Conservation (phyloP, 2,888 invertebrate species). For the Dryobotodes eremita region DNA sequence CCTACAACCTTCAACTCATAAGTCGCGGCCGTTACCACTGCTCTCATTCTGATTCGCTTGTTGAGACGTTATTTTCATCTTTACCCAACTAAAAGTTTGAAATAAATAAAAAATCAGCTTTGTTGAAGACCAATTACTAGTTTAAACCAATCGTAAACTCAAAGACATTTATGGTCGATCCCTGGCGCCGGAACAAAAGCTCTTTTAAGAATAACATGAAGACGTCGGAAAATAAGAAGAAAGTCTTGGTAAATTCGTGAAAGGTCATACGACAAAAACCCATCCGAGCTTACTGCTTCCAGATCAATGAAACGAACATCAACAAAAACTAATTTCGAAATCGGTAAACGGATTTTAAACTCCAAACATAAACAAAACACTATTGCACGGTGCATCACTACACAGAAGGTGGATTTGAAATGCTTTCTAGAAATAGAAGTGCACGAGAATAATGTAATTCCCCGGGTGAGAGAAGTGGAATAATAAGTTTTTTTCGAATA, state of each 20-base stretch:
- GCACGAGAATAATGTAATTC: constrained; percentile 86
- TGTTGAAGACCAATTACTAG: constrained; percentile 35
- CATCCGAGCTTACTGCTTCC: constrained; percentile 45
- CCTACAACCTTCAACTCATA: too few relatives aligned
- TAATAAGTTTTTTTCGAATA: constrained; percentile 88
- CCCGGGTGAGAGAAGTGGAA: constrained; percentile 85
- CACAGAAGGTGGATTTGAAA: constrained; percentile 62
- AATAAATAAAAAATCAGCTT: constrained; percentile 26
- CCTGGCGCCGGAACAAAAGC: constrained; percentile 42
- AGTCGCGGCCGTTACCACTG: too few relatives aligned
- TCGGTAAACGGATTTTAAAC: constrained; percentile 50
- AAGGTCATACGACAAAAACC: constrained; percentile 52
- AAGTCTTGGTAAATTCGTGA: constrained; percentile 40
- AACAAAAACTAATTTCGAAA: constrained; percentile 54
- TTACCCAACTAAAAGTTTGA: neutral
- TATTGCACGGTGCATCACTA: constrained; percentile 31
- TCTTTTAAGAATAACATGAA: constrained; percentile 47
- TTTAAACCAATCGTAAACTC: constrained; percentile 51
- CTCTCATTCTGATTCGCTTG: neutral
- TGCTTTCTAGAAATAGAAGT: constrained; percentile 81
- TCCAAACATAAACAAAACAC: constrained; percentile 57
- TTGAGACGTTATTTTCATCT: constrained; percentile 6
- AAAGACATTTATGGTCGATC: constrained; percentile 37
- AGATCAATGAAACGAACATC: constrained; percentile 53
- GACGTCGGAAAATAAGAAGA: constrained; percentile 49